Evolutionary conservation across 1,140 invertebrate species (phyloP).

Genomic region (Rhysida immarginata): DNA sequence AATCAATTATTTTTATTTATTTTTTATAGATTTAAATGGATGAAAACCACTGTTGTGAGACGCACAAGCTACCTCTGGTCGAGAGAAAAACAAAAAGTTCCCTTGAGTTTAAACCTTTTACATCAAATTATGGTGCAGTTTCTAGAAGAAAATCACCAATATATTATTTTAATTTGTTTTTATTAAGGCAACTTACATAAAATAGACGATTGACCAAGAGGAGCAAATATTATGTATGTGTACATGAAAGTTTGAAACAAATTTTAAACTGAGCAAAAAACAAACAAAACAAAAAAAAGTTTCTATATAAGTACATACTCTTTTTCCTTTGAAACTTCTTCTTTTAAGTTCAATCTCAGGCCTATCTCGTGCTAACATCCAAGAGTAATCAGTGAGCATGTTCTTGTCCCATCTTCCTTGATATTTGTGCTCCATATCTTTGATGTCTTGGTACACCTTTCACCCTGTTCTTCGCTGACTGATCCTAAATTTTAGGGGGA

Average conservation of each 20-base stretch:
- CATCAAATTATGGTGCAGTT: not conserved
- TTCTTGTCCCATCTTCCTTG: not conserved
- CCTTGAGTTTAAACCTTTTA: too few species aligned
- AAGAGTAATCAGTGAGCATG: not conserved
- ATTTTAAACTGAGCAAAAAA: not conserved
- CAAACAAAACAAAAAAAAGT: not conserved
- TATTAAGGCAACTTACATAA: not conserved
- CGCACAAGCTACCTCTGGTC: too few species aligned
- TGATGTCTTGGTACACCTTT: too few species aligned
- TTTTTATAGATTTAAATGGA: too few species aligned
- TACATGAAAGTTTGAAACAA: not conserved
- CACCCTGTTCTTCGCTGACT: too few species aligned
- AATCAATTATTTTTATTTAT: too few species aligned
- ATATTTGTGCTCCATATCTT: too few species aligned
- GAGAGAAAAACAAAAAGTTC: too few species aligned
- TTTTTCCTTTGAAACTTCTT: not conserved
- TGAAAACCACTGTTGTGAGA: too few species aligned
- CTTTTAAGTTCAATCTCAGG: not conserved
- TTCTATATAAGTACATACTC: not conserved
- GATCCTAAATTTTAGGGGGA: too few species aligned
- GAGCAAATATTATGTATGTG: not conserved
- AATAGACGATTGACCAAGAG: not conserved
- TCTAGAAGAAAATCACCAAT: not conserved
- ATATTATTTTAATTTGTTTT: not conserved
- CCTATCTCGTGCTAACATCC: not conserved